A percentile compares a stretch with the other conserved stretches of the same genome.
These are phyloP conservation scores for Oscheius sp. DNA, from an alignment of 1,140 invertebrate species.

Conservation along the genomic window DNA sequence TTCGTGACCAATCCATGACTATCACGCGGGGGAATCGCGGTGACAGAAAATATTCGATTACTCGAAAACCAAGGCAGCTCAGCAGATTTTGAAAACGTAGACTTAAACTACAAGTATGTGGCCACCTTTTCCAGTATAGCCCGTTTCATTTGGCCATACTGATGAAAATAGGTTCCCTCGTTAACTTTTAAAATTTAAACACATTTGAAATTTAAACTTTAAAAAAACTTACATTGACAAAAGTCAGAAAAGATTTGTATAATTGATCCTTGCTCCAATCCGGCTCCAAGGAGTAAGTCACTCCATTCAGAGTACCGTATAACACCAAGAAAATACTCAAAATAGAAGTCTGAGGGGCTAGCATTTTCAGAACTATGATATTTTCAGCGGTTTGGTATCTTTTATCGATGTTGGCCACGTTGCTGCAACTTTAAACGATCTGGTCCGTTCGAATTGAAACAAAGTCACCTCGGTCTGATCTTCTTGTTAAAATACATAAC, in stretches of 20 bases:
- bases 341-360: not conserved
- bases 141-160: too few species aligned
- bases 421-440: not conserved
- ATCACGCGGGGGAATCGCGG: too few species aligned
- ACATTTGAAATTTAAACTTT: too few species aligned
- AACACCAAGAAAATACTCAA: not conserved
- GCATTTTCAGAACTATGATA: not conserved
- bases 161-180: too few species aligned
- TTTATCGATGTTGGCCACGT: not conserved
- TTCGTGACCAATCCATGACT: too few species aligned
- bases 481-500: not conserved
- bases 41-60: too few species aligned
- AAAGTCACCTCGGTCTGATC: not conserved
- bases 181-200: too few species aligned
- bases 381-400: not conserved
- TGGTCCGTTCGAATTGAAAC: not conserved
- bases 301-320: not conserved
- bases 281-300: not conserved
- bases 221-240: slow-evolving; percentile 1
- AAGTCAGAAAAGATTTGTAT: not conserved
- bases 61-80: too few species aligned
- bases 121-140: too few species aligned
- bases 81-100: too few species aligned
- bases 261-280: not conserved
- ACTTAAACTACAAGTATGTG: too few species aligned